phyloP scores from a whole-genome alignment of 2,113 vertebrate genomes.

The Herpetotheres cachinnans region DNA sequence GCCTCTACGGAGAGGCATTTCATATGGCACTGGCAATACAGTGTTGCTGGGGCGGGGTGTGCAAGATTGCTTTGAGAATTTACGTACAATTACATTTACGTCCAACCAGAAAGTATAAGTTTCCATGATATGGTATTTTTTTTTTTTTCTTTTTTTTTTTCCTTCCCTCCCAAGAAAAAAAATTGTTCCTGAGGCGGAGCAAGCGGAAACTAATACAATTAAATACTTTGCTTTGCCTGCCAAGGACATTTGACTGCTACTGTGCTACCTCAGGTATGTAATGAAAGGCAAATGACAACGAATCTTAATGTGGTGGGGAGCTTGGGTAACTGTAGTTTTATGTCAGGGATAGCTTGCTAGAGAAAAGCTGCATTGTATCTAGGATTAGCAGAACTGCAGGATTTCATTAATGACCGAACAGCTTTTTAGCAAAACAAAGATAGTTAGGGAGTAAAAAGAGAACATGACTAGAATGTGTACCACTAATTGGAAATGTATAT shows the following conservation, averaged over 20 bases:
- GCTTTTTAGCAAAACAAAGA: slow-evolving; percentile 80
- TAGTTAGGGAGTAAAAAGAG: slow-evolving; percentile 77
- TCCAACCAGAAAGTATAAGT: slow-evolving; percentile 13
- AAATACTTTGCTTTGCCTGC: slow-evolving; percentile 52
- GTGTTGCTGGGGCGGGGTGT: neutral
- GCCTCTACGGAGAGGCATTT: slow-evolving; percentile 56
- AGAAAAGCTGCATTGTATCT: slow-evolving; percentile 80
- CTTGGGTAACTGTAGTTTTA: slow-evolving; percentile 79
- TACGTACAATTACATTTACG: slow-evolving; percentile 29
- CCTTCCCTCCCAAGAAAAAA: neutral
- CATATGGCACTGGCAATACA: slow-evolving; percentile 51
- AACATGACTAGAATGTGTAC: slow-evolving; percentile 76
- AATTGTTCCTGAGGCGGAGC: slow-evolving; percentile 29
- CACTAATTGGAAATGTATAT: slow-evolving; percentile 82
- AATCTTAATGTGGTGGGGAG: slow-evolving; percentile 62
- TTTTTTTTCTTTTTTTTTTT: accelerated
- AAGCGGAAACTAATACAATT: slow-evolving; percentile 57
- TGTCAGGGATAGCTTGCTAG: slow-evolving; percentile 55
- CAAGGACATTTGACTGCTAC: slow-evolving; percentile 69
- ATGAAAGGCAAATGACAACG: slow-evolving; percentile 75
- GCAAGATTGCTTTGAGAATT: slow-evolving; percentile 3
- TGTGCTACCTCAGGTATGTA: slow-evolving; percentile 76
- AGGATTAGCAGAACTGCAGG: slow-evolving; percentile 79
- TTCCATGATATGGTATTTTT: neutral
- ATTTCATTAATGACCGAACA: slow-evolving; percentile 77